phyloP scores from a whole-genome alignment of 2,888 invertebrate species.

The Pycnomerus fuliginosus region DNA sequence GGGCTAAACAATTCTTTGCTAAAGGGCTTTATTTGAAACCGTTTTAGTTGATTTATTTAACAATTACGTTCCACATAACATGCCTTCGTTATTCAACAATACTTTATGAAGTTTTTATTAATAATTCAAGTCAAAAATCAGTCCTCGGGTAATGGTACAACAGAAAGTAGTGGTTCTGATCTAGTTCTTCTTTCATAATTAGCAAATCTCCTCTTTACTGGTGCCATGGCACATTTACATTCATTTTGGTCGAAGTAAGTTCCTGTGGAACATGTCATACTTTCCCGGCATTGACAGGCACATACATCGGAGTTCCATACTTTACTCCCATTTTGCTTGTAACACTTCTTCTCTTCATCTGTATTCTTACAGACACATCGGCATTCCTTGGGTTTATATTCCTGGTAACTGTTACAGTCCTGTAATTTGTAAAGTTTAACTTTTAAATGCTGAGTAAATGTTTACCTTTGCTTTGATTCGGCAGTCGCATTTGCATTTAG shows the following conservation, averaged over 20 bases:
- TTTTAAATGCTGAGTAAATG: constrained; percentile 6
- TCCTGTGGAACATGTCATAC: constrained; percentile 61
- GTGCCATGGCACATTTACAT: constrained; percentile 56
- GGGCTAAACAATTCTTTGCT: too few species aligned
- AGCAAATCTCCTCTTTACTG: constrained; percentile 30
- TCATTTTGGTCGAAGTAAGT: constrained; percentile 59
- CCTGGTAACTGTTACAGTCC: constrained; percentile 62
- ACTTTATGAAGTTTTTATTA: too few species aligned
- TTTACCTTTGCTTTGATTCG: constrained; percentile 57
- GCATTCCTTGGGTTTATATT: constrained; percentile 59
- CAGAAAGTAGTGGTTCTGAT: constrained; percentile 2
- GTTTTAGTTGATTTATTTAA: too few species aligned
- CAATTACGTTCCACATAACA: too few species aligned
- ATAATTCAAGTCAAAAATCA: too few species aligned
- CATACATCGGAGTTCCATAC: constrained; percentile 64
- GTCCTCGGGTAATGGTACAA: constrained; percentile 8
- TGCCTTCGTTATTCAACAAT: too few species aligned
- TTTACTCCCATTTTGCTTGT: constrained; percentile 54
- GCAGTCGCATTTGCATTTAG: constrained; percentile 63
- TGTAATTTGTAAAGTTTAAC: constrained; percentile 43
- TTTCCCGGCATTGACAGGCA: constrained; percentile 60
- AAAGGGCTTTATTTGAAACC: too few species aligned
- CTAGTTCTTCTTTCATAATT: constrained; percentile 8
- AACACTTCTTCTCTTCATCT: constrained; percentile 63
- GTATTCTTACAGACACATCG: constrained; percentile 61